Evolutionary conservation across 2,113 vertebrate species (phyloP).

Genomic region (Pygoscelis antarcticus): DNA sequence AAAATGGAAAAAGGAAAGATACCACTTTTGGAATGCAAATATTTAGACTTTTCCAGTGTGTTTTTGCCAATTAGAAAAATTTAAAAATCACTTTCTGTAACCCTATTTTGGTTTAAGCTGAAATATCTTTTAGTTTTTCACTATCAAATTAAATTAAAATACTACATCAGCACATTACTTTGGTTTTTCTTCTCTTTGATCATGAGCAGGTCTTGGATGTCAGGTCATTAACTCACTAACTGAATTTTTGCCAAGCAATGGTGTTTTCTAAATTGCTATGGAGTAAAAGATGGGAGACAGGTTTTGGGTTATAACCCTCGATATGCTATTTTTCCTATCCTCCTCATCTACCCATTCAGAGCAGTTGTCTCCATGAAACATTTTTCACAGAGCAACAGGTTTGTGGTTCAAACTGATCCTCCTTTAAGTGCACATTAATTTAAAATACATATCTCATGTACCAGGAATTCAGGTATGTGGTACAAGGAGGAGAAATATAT

Average conservation of each 20-base stretch:
- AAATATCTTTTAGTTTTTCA: neutral
- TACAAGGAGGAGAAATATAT: neutral
- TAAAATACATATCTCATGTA: neutral
- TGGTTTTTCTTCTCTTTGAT: neutral
- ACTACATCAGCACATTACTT: neutral
- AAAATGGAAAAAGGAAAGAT: neutral
- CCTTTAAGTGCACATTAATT: neutral
- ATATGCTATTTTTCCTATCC: neutral
- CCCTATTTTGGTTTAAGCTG: neutral
- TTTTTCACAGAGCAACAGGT: neutral
- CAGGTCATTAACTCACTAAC: neutral
- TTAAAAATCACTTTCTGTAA: neutral
- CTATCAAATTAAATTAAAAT: neutral
- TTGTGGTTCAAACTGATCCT: neutral
- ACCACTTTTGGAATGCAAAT: accelerated
- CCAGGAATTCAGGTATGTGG: neutral
- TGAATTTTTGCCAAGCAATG: neutral
- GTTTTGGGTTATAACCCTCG: neutral
- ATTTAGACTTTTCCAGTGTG: neutral
- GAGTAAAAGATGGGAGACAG: neutral
- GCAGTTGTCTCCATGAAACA: neutral
- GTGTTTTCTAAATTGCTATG: neutral
- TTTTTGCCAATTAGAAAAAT: neutral
- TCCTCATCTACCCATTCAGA: neutral
- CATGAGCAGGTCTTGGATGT: neutral